Percentiles rank a stretch among this genome's conserved stretches.
These are phyloP conservation scores for Matsumurasca onukii DNA, from an alignment of 1,140 invertebrate genomes.

Conservation along the genomic window DNA sequence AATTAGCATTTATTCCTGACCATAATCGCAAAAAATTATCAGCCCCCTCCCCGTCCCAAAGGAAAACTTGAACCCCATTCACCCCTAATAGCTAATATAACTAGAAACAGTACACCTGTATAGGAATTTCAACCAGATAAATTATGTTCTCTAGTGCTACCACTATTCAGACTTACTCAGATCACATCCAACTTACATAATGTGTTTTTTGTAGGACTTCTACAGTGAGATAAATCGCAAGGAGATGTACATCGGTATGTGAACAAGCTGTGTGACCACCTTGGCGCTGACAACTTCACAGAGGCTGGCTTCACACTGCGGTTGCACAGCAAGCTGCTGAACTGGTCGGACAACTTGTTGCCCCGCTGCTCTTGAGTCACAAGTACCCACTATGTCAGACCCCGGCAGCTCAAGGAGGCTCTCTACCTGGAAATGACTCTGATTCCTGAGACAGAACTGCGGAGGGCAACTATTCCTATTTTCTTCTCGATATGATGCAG, in stretches of 20 bases:
- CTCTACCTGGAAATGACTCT: too few species aligned
- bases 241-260: slow-evolving; percentile 96
- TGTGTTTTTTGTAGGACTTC: slow-evolving; percentile 72
- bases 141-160: too few species aligned
- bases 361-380: slow-evolving; percentile 62
- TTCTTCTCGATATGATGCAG: slow-evolving; percentile 99
- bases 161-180: too few species aligned
- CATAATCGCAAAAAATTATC: too few species aligned
- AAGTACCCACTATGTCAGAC: slow-evolving; percentile 65
- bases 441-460: slow-evolving; percentile 81
- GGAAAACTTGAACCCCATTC: too few species aligned
- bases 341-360: slow-evolving; percentile 77
- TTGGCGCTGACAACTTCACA: slow-evolving; percentile 83
- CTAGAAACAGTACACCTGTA: too few species aligned
- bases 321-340: slow-evolving; percentile 80
- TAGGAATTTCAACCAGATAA: too few species aligned
- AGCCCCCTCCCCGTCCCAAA: too few species aligned
- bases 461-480: slow-evolving; percentile 89
- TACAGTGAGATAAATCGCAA: slow-evolving; percentile 89
- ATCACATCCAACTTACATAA: too few species aligned
- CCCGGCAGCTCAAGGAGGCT: slow-evolving; percentile 86
- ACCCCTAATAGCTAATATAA: too few species aligned
- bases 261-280: slow-evolving; percentile 87
- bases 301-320: too few species aligned
- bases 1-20: too few species aligned